Conservation (phyloP, 2,113 vertebrate genomes). For the Paramormyrops kingsleyae region DNA sequence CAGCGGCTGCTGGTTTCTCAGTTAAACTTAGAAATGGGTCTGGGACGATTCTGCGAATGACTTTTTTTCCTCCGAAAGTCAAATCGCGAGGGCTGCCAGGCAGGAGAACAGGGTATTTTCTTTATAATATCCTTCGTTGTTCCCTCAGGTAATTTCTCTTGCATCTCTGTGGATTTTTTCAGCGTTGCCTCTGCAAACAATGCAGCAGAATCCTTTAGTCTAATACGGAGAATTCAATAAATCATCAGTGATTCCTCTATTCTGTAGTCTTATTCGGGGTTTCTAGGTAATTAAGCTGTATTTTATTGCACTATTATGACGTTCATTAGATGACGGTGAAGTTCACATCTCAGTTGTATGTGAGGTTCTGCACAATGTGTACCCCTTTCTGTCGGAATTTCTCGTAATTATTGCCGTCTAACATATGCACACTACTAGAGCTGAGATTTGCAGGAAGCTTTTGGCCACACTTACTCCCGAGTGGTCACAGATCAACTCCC, state of each 20-base stretch:
- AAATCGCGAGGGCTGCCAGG: not conserved
- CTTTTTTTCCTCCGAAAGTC: not conserved
- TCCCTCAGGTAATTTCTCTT: not conserved
- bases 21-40: not conserved
- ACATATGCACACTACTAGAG: not conserved
- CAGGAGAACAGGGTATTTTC: not conserved
- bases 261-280: not conserved
- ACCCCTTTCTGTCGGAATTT: not conserved
- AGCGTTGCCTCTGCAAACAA: not conserved
- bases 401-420: not conserved
- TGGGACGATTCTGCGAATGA: not conserved
- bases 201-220: not conserved
- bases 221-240: not conserved
- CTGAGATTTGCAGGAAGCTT: not conserved
- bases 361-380: not conserved
- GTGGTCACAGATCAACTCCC: not conserved
- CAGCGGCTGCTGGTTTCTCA: constrained; percentile 1
- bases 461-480: not conserved
- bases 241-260: not conserved
- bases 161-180: not conserved
- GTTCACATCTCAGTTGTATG: not conserved
- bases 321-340: not conserved
- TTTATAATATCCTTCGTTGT: not conserved
- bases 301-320: not conserved
- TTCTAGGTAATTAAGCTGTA: not conserved